Evolutionary conservation across 2,888 invertebrate species (phyloP), one percentile per base, ranked within the genome.

Genomic region (Urechis unicinctus): DNA sequence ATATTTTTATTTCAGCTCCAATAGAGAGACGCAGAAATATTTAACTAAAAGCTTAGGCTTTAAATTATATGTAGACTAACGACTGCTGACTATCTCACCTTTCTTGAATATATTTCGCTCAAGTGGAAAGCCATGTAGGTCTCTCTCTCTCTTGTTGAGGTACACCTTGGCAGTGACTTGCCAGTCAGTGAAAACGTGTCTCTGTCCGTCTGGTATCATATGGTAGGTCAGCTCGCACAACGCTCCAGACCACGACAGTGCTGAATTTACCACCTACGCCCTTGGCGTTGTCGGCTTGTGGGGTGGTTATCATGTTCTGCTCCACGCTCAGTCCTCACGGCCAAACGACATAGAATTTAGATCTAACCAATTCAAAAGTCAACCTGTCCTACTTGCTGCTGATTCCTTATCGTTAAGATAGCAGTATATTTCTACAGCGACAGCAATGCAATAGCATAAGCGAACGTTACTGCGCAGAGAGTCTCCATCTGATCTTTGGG

Each of bases 401-500:
- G n/a, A n/a, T n/a, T n/a, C n/a, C n/a, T n/a, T n/a, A n/a, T n/a
- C n/a, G n/a, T n/a, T n/a, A n/a, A n/a, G n/a, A n/a, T n/a, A n/a
- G n/a, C n/a, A n/a, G n/a, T n/a, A n/a, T n/a, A n/a, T n/a, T n/a
- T n/a, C n/a, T n/a, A n/a, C n/a, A n/a, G n/a, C n/a, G n/a, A n/a
- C n/a, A n/a, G n/a, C n/a, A n/a, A n/a, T n/a, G n/a, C n/a, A n/a
- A 36, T 36, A 17, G 17, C 9, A 36, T 13, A 13, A 13, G 43
- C 3, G 48, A 51, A 74, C 73, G n/a, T 65, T 67, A 79, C 68
- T 73, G 84, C 1, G 87, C 85, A 66, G 86, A 86, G 61, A 94
- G 85, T 86, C 77, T 94, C 92, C 67, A 88, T 87, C 67, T 87
- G 89, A 53, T 89, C 85, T 68, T 87, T 86, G 0, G 93, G 93